These are phyloP conservation scores for Cyclargus thomasi DNA, from an alignment of 1,140 invertebrate species.

Conservation along the genomic window DNA sequence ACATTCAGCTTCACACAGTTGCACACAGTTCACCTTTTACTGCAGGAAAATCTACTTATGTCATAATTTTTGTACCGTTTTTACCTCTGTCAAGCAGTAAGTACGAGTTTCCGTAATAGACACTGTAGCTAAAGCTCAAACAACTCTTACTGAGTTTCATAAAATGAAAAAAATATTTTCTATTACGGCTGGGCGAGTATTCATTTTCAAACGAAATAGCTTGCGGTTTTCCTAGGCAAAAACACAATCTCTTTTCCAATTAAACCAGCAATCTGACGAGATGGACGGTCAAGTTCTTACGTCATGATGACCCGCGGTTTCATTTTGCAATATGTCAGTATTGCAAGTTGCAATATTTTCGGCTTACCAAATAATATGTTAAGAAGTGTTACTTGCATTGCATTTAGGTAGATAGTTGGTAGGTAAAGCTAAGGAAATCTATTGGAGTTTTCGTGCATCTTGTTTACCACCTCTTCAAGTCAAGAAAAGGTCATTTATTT, in stretches of 20 bases:
- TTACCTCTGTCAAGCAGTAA: not conserved
- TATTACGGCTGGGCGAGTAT: not conserved
- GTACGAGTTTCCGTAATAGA: not conserved
- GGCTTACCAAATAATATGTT: not conserved
- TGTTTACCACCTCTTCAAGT: no score
- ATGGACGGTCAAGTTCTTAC: constrained; percentile 7
- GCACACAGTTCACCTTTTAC: no score
- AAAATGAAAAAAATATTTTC: not conserved
- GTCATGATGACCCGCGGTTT: constrained; percentile 1
- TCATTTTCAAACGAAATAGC: constrained; percentile 4
- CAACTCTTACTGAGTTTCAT: not conserved
- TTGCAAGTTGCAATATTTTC: not conserved
- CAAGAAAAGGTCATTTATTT: no score
- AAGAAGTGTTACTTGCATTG: no score
- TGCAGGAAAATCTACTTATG: no score
- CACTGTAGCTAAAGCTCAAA: not conserved
- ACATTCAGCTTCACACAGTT: no score
- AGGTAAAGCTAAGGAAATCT: no score
- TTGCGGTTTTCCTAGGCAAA: constrained; percentile 1
- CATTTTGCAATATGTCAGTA: not conserved
- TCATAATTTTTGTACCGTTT: not conserved
- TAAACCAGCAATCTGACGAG: constrained; percentile 9
- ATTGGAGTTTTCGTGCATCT: no score
- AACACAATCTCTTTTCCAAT: constrained; percentile 9
- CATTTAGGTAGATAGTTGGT: no score